Base-by-base conservation (phyloP, 2,888 invertebrate species). In the Unio delphinus region DNA sequence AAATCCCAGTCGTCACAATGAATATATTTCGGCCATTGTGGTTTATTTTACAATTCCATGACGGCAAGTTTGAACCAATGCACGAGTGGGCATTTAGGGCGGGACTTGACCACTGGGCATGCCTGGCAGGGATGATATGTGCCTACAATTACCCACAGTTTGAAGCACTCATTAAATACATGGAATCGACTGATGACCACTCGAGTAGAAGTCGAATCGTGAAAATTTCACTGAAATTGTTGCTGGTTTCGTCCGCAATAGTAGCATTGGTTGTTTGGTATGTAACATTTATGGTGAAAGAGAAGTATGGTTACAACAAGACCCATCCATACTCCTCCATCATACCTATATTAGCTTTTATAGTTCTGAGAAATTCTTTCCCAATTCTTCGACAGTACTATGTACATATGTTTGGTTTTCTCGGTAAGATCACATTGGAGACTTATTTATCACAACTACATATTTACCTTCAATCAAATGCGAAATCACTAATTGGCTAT, bases 91-190 rank as follows among this genome's bases (percentile, higher is more conserved):
- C 65, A 17, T 85, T 84, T 71, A 75, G 85, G 1, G 79, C 79
- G 1, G 84, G 83, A 1, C 74, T 86, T 7, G 85, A 85, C 69
- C 86, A 84, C 63, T 85, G 86, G 85, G 84, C 80, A 0, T 84
- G 84, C 62, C 79, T 86, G 54, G 59, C 81, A 17, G 85, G 85
- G 0, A 85, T 86, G 86, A 64, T 85, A 3, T 86, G 84, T 65
- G 85, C 86, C 20, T 86, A 86, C 65, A 85, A 85, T 68, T 86
- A 85, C 66, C 84, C 81, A n/a, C 75, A 83, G 66, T 81, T 81
- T 64, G 85, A 86, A 74, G 70, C 67, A 0, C 75, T 84, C 4
- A 73, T 85, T 55, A 73, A 76, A 28, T 76, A 76, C 57, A 30
- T 84, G 11, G 83, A 83, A 55, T 74, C 67, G n/a, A 61, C 58